phyloP scores from a whole-genome alignment of 53 echinoderm and acorn worm species.

The Apostichopus leukothele region DNA sequence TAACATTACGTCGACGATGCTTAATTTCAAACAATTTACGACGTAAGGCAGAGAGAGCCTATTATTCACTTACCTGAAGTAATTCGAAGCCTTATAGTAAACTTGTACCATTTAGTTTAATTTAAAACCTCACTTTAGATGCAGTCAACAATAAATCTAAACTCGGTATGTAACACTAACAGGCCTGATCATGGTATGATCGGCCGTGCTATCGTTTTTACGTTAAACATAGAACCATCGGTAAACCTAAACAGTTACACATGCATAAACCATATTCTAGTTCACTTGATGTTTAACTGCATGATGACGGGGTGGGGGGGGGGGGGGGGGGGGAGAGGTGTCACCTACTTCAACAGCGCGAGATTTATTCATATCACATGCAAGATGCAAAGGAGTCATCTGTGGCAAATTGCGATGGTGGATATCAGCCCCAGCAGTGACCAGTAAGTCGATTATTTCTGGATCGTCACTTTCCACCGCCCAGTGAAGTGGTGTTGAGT shows the following conservation, averaged over 20 bases:
- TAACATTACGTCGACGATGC: too few species aligned
- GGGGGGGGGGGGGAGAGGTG: background rate
- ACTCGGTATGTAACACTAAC: too few species aligned
- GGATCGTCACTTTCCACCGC: slow-evolving; percentile 66
- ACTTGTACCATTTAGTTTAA: too few species aligned
- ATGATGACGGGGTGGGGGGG: background rate
- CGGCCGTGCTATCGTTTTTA: background rate
- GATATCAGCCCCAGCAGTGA: slow-evolving; percentile 63
- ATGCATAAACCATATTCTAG: background rate
- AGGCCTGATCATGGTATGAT: background rate
- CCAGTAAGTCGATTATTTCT: slow-evolving; percentile 46
- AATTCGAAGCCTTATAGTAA: too few species aligned
- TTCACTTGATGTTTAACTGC: too few species aligned
- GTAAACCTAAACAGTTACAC: background rate
- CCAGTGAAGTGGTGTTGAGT: slow-evolving; percentile 79
- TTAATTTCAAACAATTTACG: too few species aligned
- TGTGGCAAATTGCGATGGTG: slow-evolving; percentile 54
- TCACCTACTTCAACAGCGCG: slow-evolving; percentile 66
- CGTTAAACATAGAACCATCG: background rate
- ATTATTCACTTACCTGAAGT: too few species aligned
- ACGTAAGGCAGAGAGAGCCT: too few species aligned
- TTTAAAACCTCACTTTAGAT: too few species aligned
- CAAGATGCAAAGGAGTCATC: slow-evolving; percentile 85
- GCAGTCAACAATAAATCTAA: too few species aligned
- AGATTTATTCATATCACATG: slow-evolving; percentile 61